Evolutionary conservation across 1,140 invertebrate species (phyloP), one percentile per base, ranked within the genome.

Genomic region (Saccostrea cuccullata): DNA sequence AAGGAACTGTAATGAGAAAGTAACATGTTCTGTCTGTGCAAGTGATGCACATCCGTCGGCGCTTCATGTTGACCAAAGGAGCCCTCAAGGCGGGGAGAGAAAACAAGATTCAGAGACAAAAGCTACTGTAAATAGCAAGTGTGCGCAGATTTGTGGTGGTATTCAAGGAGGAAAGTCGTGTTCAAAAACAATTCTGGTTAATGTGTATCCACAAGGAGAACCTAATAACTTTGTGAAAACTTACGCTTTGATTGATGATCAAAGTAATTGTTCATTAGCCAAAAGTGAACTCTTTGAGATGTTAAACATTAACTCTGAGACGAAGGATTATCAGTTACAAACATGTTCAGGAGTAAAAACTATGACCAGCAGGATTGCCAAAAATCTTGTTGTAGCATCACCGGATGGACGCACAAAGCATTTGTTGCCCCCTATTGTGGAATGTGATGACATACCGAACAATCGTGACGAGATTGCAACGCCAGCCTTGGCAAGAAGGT

Each of bases 371-470:
- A 85, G 87, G 55, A 30, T 84, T 30, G 87, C 87, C 8, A 82
- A 17, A 67, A 58, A 84, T 9, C 82, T 88, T 82, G 13, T 82
- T 30, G 70, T 88, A 0, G 4, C 36, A 17, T 84, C 83, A 26
- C 20, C n/a, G 9, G 83, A 84, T 84, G 83, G 60, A 15, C 84
- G 64, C 23, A 40, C 55, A 0, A 20, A 13, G 20, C 58, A 84
- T n/a, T 23, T 60, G 2, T 84, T 84, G 40, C 87, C 87, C 20
- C 82, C 83, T 17, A 30, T 88, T 36, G 9, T 90, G 4, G 90
- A 90, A 58, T 89, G 86, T 82, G 55, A 84, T 47, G 58, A 70
- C 13, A 85, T 90, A n/a, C 87, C 89, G 2, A n/a, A 89, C n/a
- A 85, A 88, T 13, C n/a, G 86, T 13, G n/a, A 82, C 40, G 87